A percentile compares a stretch with the other conserved stretches of the same genome.
These are phyloP conservation scores for Polydrusus cervinus DNA, from an alignment of 2,888 invertebrate genomes.

Conservation along the genomic window DNA sequence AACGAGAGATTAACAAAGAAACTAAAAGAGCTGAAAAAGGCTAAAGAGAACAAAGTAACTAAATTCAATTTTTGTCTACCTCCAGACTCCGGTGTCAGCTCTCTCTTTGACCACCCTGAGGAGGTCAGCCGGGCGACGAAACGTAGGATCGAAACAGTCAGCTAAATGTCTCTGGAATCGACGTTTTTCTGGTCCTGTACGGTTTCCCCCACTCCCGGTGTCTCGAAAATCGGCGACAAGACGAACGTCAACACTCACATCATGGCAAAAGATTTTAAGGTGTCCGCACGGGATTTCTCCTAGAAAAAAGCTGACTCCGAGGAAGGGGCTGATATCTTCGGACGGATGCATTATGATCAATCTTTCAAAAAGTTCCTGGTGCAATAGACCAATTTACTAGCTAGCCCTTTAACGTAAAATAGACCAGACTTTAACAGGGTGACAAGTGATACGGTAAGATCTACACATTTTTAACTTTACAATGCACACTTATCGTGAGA, in stretches of 20 bases:
- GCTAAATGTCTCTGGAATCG: constrained; percentile 52
- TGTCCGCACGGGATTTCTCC: too few relatives aligned
- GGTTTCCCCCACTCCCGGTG: not conserved
- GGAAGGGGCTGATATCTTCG: too few relatives aligned
- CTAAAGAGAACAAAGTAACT: not conserved
- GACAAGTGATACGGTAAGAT: too few relatives aligned
- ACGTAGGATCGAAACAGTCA: constrained; percentile 55
- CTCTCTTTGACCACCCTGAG: constrained; percentile 39
- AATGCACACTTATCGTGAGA: too few relatives aligned
- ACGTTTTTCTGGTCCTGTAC: constrained; percentile 31
- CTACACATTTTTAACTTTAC: too few relatives aligned
- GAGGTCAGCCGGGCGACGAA: constrained; percentile 53
- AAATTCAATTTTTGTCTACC: not conserved
- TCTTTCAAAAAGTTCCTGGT: too few relatives aligned
- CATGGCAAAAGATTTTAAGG: constrained; percentile 67
- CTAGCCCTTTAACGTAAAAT: too few relatives aligned
- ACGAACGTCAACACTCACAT: constrained; percentile 56
- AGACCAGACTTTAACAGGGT: too few relatives aligned
- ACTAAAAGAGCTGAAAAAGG: not conserved
- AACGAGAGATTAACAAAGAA: not conserved
- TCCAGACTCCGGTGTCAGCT: constrained; percentile 59
- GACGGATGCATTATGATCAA: too few relatives aligned
- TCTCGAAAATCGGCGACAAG: not conserved
- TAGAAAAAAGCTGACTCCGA: too few relatives aligned
- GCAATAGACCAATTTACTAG: too few relatives aligned